Conservation (phyloP, 2,113 vertebrate species). For the Typhlomys cinereus region DNA sequence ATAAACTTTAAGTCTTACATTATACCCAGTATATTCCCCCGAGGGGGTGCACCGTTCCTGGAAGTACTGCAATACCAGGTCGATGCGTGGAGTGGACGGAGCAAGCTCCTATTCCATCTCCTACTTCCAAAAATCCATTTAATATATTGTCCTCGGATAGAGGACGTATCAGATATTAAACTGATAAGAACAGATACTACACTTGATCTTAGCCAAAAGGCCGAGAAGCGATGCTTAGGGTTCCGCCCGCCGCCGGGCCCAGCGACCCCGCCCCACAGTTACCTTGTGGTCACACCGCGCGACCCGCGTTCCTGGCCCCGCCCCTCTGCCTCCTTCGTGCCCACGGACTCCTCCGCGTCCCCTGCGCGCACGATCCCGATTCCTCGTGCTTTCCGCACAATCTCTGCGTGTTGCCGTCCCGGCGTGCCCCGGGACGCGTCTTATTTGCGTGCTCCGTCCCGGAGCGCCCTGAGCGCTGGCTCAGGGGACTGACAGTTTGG, state of each 20-base stretch:
- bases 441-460: no score
- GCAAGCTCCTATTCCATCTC: constrained; percentile 31
- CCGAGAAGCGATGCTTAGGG: not conserved
- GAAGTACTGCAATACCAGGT: constrained; percentile 24
- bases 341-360: fast-evolving
- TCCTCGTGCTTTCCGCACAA: no score
- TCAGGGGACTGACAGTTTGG: no score
- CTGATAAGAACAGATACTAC: constrained; percentile 43
- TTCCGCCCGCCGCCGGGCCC: no score
- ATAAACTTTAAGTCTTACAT: not conserved
- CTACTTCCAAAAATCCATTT: not conserved
- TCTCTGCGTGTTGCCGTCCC: no score
- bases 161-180: no score
- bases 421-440: no score
- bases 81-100: constrained; percentile 9
- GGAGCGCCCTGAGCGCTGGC: no score
- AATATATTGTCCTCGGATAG: not conserved
- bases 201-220: constrained; percentile 43
- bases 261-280: no score
- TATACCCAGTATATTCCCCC: fast-evolving
- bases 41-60: not conserved
- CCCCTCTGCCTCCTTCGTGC: fast-evolving
- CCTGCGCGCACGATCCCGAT: no score
- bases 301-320: not conserved
- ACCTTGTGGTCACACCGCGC: not conserved